Base-by-base conservation (phyloP, 2,888 invertebrate species). In the Trissolcus japonicus region DNA sequence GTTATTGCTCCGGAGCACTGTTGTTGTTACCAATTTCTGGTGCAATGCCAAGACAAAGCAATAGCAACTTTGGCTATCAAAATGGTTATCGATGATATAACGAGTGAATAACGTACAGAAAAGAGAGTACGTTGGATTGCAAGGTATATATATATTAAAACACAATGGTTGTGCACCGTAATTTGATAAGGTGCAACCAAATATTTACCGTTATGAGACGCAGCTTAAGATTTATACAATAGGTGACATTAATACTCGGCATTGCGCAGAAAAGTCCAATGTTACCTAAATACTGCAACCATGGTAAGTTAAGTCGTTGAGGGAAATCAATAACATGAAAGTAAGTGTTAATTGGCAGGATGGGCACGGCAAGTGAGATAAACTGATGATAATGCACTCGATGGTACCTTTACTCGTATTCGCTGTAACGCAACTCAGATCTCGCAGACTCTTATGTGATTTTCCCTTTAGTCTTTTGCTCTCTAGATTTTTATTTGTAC, bases 381-480 rank as follows among this genome's bases (percentile, higher is more conserved):
- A 68, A 61, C 40, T 74, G 67, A 71, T 78, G 81, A 83, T 84
- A 85, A 84, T 85, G 78, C 84, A 83, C 84, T 86, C 87, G 82
- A 82, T 85, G 84, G 84, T 91, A 91, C 91, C 91, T 91, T 90
- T 90, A 87, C 89, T 90, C 82, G 90, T 88, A 88, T 90, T 90
- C 83, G 90, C 88, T 82, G 89, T 87, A 84, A 89, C 89, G 90
- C 92, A 92, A 92, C 92, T 92, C 88, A 92, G 91, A 90, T 92
- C 92, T 89, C 92, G 91, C 84, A 92, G 91, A 86, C 91, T 90
- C 90, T 92, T 92, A 89, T 89, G 89, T 85, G 89, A 89, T 88
- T 90, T 91, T 89, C 90, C 90, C 89, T 90, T 91, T 90, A 87
- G 87, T 88, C 84, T 88, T 88, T 90, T 90, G 89, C 84, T 88